Percentiles rank a stretch among this genome's conserved stretches.
Conservation (phyloP, 2,888 invertebrate species). For the Ceraclea dissimilis region DNA sequence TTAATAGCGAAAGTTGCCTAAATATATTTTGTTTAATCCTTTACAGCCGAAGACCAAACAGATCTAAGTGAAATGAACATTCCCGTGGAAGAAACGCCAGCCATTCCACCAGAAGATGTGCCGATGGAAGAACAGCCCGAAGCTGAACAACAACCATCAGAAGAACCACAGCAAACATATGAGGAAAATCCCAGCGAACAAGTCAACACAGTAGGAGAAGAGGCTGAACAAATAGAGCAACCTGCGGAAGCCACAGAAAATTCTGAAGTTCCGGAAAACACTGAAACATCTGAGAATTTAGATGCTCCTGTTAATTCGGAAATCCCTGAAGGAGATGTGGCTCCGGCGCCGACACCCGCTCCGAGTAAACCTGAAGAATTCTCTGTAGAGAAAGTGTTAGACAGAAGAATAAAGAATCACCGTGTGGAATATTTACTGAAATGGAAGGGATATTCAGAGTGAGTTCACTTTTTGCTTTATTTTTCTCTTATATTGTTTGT, state of each 20-base stretch:
- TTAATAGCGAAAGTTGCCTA: too few species aligned
- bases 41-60: constrained; percentile 1
- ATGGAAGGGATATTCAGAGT: constrained; percentile 62
- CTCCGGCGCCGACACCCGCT: constrained; percentile 12
- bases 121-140: not conserved
- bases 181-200: not conserved
- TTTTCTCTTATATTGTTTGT: not conserved
- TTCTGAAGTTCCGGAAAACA: not conserved
- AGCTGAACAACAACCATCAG: not conserved
- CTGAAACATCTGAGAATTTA: too few species aligned
- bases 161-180: not conserved
- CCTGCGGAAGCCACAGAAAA: not conserved
- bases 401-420: constrained; percentile 59
- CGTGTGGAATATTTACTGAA: constrained; percentile 60
- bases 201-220: not conserved
- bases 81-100: not conserved
- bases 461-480: constrained; percentile 31
- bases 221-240: not conserved
- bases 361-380: constrained; percentile 53
- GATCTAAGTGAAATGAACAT: not conserved
- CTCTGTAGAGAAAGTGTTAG: constrained; percentile 68
- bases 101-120: not conserved
- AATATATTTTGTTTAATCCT: too few species aligned
- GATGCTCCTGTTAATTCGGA: not conserved
- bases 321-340: not conserved